Base-by-base conservation (phyloP, 2,797 vertebrate genomes). In the Danio choprae region DNA sequence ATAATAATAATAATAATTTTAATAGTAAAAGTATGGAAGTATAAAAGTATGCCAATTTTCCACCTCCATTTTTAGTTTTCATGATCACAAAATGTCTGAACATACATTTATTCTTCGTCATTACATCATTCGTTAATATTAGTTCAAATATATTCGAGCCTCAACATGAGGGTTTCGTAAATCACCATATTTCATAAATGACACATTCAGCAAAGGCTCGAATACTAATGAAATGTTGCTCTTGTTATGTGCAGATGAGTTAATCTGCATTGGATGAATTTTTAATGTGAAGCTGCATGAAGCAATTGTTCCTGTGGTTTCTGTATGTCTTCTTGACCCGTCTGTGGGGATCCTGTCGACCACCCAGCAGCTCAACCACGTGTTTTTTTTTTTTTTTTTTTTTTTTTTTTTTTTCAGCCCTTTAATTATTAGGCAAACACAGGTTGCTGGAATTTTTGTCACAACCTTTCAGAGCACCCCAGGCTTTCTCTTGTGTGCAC, bases 391-490 rank as follows among this genome's bases (percentile, higher is more conserved):
- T 29, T 29, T 3, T 29, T 29, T 29, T 29, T n/a, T n/a, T n/a
- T n/a, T n/a, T n/a, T n/a, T n/a, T n/a, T n/a, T 43, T 16, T 29
- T 70, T 81, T 81, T 18, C 18, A 55, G 74, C 40, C 13, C 59
- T 62, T 38, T 48, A 75, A 69, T 85, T 77, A 85, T 78, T 79
- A 50, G 64, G 60, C 77, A 83, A 81, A 65, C 74, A 41, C 58
- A 58, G 74, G 51, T 55, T 70, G 44, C 74, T 81, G 79, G 76
- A 86, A 84, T 80, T 80, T 77, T 77, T 77, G 79, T 80, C 22
- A 64, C 73, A 84, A 65, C 58, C 76, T 70, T 65, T 46, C 76
- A 69, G 38, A 60, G 53, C 18, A 51, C 63, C 63, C 16, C 1
- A 41, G 72, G 75, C 36, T 55, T 82, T 64, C 72, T 63, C 69